Base-by-base conservation (phyloP, 2,797 vertebrate genomes). In the Artibeus jamaicensis region DNA sequence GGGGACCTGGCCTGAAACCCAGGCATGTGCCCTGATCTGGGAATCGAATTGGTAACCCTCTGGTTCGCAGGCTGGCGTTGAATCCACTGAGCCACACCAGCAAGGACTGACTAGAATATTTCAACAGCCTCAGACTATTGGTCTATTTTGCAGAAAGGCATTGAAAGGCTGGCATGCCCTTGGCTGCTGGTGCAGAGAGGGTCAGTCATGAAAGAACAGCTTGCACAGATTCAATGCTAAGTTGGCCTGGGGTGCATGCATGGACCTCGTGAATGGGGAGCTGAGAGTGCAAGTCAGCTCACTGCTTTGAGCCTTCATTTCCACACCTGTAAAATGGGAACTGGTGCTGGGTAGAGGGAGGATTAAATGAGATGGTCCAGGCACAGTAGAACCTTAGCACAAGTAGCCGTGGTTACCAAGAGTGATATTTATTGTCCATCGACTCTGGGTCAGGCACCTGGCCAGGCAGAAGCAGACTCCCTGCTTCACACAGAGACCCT, bases 151-250 rank as follows among this genome's bases (percentile, higher is more conserved):
- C 71, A 83, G 78, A 55, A 76, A 59, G 55, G 67, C n/a, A 15
- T 34, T 4, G 32, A 91, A 37, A 71, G 78, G 32, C 83, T 16
- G 24, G 9, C 2, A 12, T 50, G 67, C 2, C 1, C 3, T 68
- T 62, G 59, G 62, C 59, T 21, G 8, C 62, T 79, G 21, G 67
- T 16, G 21, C 39, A 29, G 55, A 46, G 9, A 18, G 24, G 32
- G 34, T 12, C 55, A 14, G 79, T 32, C 3, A 37, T 53, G 32
- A 37, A 34, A 73, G 29, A 34, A 62, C 55, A 12, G 34, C 22
- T 59, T 1, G 1, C 15, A 1, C 26, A n/a, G 26, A 34, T 42
- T 84, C 11, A 1, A 0, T 16, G 21, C 57, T 32, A 8, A 37
- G 8, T 26, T 14, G 55, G 37, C 57, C 22, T 71, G 46, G 59